A percentile compares a stretch with the other conserved stretches of the same genome.
Evolutionary conservation across 2,888 invertebrate genomes (phyloP).

Genomic region (Luperina testacea): DNA sequence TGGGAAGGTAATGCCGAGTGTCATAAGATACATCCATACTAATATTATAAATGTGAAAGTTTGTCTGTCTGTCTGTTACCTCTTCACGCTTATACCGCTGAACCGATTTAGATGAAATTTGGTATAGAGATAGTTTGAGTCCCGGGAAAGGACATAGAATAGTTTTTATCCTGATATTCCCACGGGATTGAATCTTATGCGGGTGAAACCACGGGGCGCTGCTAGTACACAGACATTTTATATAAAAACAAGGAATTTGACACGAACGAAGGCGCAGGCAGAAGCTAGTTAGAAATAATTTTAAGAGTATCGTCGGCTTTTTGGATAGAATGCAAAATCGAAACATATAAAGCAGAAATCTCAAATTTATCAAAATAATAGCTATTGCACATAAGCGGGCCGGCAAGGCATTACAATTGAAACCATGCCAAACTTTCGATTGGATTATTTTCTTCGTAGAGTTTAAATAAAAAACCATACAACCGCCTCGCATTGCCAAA

Average conservation of each 20-base stretch:
- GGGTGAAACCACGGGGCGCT: too few species aligned
- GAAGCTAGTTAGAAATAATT: not conserved
- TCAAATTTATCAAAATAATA: not conserved
- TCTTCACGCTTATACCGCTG: too few species aligned
- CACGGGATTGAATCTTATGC: too few species aligned
- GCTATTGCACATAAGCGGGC: not conserved
- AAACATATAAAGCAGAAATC: not conserved
- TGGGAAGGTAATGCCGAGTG: too few species aligned
- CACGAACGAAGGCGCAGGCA: not conserved
- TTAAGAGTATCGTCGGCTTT: not conserved
- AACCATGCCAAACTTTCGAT: slow-evolving; percentile 13
- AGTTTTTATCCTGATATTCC: too few species aligned
- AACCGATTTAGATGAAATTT: too few species aligned
- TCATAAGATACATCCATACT: too few species aligned
- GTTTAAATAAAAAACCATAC: not conserved
- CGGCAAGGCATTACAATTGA: slow-evolving; percentile 1
- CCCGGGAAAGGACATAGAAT: too few species aligned
- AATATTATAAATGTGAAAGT: too few species aligned
- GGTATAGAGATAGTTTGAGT: too few species aligned
- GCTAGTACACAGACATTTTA: too few species aligned
- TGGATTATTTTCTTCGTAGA: not conserved
- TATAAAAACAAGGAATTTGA: not conserved
- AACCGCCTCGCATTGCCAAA: not conserved
- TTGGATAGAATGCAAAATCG: not conserved
- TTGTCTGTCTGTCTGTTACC: too few species aligned